Evolutionary conservation across 1,140 invertebrate genomes (phyloP).

Genomic region (Megathymus violae): DNA sequence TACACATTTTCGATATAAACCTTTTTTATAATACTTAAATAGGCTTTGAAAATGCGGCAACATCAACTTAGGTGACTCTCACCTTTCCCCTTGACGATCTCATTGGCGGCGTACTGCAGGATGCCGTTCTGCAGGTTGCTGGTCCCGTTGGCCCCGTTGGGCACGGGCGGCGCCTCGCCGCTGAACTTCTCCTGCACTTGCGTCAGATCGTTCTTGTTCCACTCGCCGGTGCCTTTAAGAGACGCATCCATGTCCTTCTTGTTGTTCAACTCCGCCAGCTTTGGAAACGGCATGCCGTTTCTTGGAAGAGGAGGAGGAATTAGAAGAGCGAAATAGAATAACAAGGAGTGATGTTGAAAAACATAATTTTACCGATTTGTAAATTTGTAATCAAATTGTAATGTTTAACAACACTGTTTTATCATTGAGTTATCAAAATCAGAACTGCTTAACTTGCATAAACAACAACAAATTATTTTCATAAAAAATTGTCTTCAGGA

Average conservation of each 20-base stretch:
- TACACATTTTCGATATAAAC: no score
- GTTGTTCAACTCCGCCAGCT: slow-evolving; percentile 87
- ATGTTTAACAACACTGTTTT: no score
- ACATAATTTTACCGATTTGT: no score
- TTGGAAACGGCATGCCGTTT: slow-evolving; percentile 86
- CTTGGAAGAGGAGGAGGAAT: slow-evolving; percentile 45
- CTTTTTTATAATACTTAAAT: no score
- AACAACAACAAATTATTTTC: no score
- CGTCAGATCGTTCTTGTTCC: slow-evolving; percentile 76
- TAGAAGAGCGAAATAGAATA: no score
- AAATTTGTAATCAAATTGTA: no score
- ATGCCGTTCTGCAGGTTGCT: slow-evolving; percentile 80
- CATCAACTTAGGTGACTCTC: slow-evolving; percentile 1
- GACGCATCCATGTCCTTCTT: slow-evolving; percentile 74
- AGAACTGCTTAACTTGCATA: no score
- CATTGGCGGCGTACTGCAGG: slow-evolving; percentile 86
- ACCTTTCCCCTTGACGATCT: slow-evolving; percentile 87
- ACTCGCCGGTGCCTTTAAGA: slow-evolving; percentile 51
- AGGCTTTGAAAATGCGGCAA: no score
- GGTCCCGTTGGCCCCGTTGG: slow-evolving; percentile 60
- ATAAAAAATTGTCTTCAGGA: no score
- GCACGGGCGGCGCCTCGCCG: slow-evolving; percentile 52
- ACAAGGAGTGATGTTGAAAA: no score
- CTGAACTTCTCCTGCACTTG: slow-evolving; percentile 73
- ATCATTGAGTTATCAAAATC: no score